A percentile compares a stretch with the other conserved stretches of the same genome.
These are phyloP conservation scores for Pachyramphus minor DNA, from an alignment of 2,113 vertebrate species.

Conservation along the genomic window DNA sequence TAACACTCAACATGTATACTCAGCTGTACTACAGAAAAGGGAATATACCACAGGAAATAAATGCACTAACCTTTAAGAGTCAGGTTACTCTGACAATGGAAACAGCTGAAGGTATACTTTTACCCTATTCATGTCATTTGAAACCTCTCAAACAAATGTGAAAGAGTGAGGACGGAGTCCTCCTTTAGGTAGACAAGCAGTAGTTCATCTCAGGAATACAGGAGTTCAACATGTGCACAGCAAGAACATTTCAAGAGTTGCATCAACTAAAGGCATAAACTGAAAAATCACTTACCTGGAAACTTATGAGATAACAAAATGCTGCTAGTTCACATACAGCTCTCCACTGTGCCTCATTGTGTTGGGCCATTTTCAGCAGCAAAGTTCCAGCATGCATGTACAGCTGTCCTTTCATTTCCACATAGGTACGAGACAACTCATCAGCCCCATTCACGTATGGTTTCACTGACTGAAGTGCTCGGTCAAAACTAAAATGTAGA, in stretches of 20 bases:
- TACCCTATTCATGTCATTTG: background rate
- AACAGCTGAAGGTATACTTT: background rate
- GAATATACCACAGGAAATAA: background rate
- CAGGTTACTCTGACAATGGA: background rate
- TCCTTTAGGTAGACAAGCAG: background rate
- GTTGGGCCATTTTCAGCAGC: constrained; percentile 88
- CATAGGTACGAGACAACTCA: constrained; percentile 81
- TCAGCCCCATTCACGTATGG: constrained; percentile 71
- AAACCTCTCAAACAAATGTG: background rate
- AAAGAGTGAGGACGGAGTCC: background rate
- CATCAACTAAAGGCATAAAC: background rate
- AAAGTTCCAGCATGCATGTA: constrained; percentile 89
- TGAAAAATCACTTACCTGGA: constrained; percentile 79
- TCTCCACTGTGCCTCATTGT: constrained; percentile 85
- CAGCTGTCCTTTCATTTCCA: constrained; percentile 90
- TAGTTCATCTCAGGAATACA: background rate
- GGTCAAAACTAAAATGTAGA: constrained; percentile 83
- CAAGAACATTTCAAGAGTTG: background rate
- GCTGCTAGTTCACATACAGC: constrained; percentile 81
- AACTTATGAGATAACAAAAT: constrained; percentile 89
- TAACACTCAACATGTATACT: background rate
- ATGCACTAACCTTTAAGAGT: background rate
- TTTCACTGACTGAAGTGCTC: constrained; percentile 81
- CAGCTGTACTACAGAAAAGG: background rate
- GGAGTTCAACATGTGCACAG: background rate